Conservation (phyloP, 2,797 vertebrate genomes). For the Alectoris magna region DNA sequence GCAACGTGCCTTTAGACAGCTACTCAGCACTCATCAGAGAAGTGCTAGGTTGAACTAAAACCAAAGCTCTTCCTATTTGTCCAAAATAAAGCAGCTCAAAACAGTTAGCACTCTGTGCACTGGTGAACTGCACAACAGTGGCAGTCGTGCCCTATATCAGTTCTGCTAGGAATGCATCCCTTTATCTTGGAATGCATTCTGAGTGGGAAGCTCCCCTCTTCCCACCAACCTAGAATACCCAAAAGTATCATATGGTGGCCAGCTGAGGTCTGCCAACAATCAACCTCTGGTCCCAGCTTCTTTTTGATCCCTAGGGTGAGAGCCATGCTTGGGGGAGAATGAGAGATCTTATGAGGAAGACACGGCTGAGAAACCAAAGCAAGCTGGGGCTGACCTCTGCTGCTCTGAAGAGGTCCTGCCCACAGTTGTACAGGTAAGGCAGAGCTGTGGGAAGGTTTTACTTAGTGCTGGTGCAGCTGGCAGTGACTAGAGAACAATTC, state of each 20-base stretch:
- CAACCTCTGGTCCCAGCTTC: conserved; percentile 52
- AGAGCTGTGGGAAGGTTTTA: neutral
- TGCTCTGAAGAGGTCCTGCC: conserved; percentile 90
- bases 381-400: conserved; percentile 78
- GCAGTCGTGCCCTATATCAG: neutral
- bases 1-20: conserved; percentile 27
- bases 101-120: too few species aligned
- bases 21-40: neutral
- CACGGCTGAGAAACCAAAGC: conserved; percentile 80
- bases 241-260: neutral
- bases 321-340: conserved; percentile 83
- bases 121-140: neutral
- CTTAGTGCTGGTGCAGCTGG: neutral
- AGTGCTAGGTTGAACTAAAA: neutral
- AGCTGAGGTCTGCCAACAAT: neutral
- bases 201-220: neutral
- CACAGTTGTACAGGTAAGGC: conserved; percentile 86
- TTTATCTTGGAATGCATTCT: neutral
- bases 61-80: neutral
- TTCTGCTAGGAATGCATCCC: neutral
- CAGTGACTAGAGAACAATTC: neutral
- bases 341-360: conserved; percentile 85
- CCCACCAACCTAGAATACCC: neutral
- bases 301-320: conserved; percentile 74
- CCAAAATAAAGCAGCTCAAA: neutral